A percentile compares a stretch with the other conserved stretches of the same genome.
Evolutionary conservation across 2,888 invertebrate species (phyloP).

Genomic region (Xylota sylvarum): DNA sequence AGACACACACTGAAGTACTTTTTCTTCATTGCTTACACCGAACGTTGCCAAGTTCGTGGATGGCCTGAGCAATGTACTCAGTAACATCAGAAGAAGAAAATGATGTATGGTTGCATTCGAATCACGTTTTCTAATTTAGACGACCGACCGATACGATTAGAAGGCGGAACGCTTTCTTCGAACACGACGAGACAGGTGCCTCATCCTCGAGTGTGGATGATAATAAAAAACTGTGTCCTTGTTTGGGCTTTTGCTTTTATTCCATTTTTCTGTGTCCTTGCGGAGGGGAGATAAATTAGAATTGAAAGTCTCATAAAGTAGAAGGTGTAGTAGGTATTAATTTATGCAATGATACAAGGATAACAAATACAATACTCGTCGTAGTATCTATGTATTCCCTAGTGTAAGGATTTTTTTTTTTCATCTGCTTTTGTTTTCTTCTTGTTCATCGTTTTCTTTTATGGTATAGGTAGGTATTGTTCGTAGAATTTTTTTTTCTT

Average conservation of each 20-base stretch:
- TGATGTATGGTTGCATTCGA: constrained; percentile 49
- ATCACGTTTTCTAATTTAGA: constrained; percentile 63
- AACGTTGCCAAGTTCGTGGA: not conserved
- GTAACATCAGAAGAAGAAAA: constrained; percentile 3
- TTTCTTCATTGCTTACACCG: not conserved
- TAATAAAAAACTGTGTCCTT: not conserved
- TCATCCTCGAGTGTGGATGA: not conserved
- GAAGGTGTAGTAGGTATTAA: constrained; percentile 27
- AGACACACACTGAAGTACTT: constrained; percentile 1
- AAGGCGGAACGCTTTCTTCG: constrained; percentile 2
- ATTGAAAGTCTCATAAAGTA: constrained; percentile 21
- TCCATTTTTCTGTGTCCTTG: not conserved
- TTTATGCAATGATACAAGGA: constrained; percentile 35
- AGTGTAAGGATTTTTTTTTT: constrained; percentile 15
- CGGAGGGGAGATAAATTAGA: constrained; percentile 7
- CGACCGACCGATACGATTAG: constrained; percentile 28
- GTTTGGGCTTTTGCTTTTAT: not conserved
- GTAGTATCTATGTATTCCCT: constrained; percentile 3
- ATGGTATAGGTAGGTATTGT: constrained; percentile 15
- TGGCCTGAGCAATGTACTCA: not conserved
- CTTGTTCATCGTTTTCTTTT: constrained; percentile 17
- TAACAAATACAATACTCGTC: constrained; percentile 7
- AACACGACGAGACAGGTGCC: constrained; percentile 21
- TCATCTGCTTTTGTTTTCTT: not conserved
- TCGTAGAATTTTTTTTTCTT: not conserved